Evolutionary conservation across 2,888 invertebrate genomes (phyloP).

Genomic region (Trichacis sp.): DNA sequence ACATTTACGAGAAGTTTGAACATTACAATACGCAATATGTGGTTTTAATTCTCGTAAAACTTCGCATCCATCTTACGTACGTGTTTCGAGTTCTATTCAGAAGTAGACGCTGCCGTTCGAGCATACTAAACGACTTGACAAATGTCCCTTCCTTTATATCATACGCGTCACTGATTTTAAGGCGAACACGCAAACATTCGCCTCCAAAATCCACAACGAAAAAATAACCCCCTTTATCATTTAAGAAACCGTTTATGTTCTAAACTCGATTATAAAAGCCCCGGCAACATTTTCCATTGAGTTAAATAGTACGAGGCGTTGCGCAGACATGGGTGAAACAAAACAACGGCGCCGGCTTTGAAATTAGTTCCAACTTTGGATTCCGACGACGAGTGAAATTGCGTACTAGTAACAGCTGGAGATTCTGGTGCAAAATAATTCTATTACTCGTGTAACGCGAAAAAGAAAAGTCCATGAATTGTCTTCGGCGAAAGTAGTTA

Average conservation of each 20-base stretch:
- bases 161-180: neutral
- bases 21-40: neutral
- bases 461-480: neutral
- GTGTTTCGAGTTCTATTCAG: slow-evolving; percentile 50
- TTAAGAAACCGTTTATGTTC: too few relatives aligned
- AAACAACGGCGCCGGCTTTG: neutral
- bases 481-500: neutral
- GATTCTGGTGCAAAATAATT: slow-evolving; percentile 1
- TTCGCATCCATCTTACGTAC: slow-evolving; percentile 66
- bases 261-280: neutral
- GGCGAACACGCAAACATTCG: neutral
- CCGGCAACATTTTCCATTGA: neutral
- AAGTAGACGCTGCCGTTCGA: neutral
- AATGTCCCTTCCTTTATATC: neutral
- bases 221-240: too few relatives aligned
- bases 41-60: slow-evolving; percentile 64
- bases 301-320: neutral
- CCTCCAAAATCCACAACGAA: too few relatives aligned
- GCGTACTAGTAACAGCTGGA: slow-evolving; percentile 2
- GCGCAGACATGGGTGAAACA: neutral
- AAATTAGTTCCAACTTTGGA: slow-evolving; percentile 8
- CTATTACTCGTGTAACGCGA: neutral
- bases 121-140: neutral
- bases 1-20: neutral
- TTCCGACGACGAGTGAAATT: slow-evolving; percentile 5